These are phyloP conservation scores for Siderastrea radians DNA, from an alignment of 92 coral and sea anemone genomes.

Conservation along the genomic window DNA sequence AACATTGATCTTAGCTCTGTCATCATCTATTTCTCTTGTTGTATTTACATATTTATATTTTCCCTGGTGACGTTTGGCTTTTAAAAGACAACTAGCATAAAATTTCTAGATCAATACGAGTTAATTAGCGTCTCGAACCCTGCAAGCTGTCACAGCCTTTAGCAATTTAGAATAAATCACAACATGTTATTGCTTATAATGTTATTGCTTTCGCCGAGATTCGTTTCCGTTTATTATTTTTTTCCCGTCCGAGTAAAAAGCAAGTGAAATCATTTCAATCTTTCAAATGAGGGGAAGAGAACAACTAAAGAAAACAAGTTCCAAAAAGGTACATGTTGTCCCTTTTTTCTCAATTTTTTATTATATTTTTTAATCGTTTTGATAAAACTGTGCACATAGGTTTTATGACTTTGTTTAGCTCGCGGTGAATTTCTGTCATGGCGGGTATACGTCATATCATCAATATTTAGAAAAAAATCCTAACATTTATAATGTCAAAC, in stretches of 20 bases:
- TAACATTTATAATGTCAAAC: not conserved
- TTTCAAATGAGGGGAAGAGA: too few species aligned
- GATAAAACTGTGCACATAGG: not conserved
- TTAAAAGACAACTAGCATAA: too few species aligned
- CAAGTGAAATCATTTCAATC: too few species aligned
- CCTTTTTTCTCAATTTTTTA: not conserved
- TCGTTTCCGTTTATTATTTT: not conserved
- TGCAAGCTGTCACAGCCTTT: not conserved
- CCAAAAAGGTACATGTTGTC: not conserved
- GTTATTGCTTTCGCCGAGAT: not conserved
- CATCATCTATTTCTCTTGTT: not conserved
- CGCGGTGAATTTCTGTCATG: not conserved
- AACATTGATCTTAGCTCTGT: not conserved
- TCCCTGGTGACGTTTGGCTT: not conserved
- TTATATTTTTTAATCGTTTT: not conserved
- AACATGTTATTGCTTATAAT: not conserved
- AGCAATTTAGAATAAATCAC: not conserved
- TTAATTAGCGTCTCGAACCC: not conserved
- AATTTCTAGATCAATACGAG: not conserved
- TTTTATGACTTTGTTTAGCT: not conserved
- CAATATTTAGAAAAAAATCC: not conserved
- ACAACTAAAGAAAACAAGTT: too few species aligned
- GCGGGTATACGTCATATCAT: not conserved
- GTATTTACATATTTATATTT: not conserved
- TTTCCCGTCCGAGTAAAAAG: not conserved